These are phyloP conservation scores for Liasis olivaceus DNA, from an alignment of 2,797 vertebrate genomes.

Conservation along the genomic window DNA sequence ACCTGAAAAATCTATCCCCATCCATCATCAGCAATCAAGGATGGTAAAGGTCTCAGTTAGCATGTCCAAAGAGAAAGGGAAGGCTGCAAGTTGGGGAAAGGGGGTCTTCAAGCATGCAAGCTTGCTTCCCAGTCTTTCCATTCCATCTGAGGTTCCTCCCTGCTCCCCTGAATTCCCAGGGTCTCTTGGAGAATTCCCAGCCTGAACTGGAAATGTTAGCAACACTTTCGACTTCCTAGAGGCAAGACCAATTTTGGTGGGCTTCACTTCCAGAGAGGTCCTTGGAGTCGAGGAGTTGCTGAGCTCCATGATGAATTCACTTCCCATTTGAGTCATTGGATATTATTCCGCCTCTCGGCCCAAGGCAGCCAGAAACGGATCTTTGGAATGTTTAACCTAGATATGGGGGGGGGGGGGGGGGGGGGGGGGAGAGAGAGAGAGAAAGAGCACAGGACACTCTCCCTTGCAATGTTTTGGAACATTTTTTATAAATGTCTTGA, in stretches of 20 bases:
- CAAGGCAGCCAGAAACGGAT: background rate
- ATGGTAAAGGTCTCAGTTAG: slow-evolving; percentile 45
- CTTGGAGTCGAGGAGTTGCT: background rate
- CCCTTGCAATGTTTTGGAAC: background rate
- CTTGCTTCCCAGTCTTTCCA: background rate
- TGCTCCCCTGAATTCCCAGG: too few species aligned
- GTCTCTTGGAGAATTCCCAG: background rate
- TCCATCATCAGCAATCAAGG: slow-evolving; percentile 54
- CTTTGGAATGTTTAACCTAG: background rate
- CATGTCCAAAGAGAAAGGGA: slow-evolving; percentile 21
- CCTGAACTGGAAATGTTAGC: background rate
- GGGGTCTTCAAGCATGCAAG: slow-evolving; percentile 33
- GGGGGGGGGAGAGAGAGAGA: too few species aligned
- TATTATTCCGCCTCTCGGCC: background rate
- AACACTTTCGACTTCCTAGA: slow-evolving; percentile 8
- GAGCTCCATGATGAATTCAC: background rate
- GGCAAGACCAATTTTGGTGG: slow-evolving; percentile 13
- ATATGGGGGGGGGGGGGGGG: background rate
- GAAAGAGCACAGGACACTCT: too few species aligned
- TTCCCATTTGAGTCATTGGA: background rate
- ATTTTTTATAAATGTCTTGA: background rate
- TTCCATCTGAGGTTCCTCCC: background rate
- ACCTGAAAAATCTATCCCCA: slow-evolving; percentile 31
- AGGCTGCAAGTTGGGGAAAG: background rate
- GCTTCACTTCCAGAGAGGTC: slow-evolving; percentile 18